Percentiles rank a stretch among this genome's conserved stretches.
Evolutionary conservation across 2,888 invertebrate species (phyloP).

Genomic region (Nemapogon koenigi): DNA sequence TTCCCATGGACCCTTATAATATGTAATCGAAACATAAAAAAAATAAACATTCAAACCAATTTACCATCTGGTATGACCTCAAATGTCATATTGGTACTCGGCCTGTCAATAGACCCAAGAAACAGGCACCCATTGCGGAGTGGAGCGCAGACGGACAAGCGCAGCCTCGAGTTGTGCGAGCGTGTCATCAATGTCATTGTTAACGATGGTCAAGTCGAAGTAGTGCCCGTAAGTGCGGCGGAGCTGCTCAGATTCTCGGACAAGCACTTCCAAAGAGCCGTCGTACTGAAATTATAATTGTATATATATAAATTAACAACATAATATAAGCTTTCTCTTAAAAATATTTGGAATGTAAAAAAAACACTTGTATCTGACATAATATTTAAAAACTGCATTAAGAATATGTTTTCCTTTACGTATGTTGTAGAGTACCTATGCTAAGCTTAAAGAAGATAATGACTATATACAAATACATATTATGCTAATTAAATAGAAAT

Average conservation of each 20-base stretch:
- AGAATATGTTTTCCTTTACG: no score
- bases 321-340: no score
- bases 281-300: conserved; percentile 78
- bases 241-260: conserved; percentile 95
- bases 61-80: not conserved
- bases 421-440: no score
- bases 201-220: conserved; percentile 97
- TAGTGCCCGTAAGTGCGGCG: conserved; percentile 98
- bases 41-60: not conserved
- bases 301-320: no score
- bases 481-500: no score
- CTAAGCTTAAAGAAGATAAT: no score
- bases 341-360: no score
- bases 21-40: not conserved
- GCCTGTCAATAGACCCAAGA: conserved; percentile 94
- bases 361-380: no score
- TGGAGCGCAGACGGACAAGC: conserved; percentile 87
- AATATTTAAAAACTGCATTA: no score
- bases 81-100: no score
- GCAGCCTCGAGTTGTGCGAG: conserved; percentile 91
- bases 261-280: conserved; percentile 94
- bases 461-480: no score
- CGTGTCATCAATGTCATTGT: conserved; percentile 99
- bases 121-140: conserved; percentile 97
- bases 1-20: conserved; percentile 8